Evolutionary conservation across 2,888 invertebrate genomes (phyloP), one percentile per base, ranked within the genome.

Genomic region (Andrena bucephala): DNA sequence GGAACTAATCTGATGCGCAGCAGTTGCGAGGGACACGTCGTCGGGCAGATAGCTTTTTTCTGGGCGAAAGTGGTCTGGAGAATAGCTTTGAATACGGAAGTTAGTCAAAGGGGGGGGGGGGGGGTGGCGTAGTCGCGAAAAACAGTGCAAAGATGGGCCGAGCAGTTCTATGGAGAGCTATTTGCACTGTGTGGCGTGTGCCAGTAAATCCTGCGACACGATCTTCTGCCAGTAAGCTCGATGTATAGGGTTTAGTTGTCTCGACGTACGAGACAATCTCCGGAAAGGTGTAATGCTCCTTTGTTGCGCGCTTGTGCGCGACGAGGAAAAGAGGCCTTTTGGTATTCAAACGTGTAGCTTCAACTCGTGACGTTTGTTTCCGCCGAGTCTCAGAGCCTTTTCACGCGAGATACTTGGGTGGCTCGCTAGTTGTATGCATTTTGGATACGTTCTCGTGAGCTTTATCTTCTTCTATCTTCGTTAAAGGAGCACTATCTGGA

Each of bases 81-180:
- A 68, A 69, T 31, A 4, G 68, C 63, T 66, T 29, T 72, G 66
- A 67, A 63, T 54, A 42, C 52, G 24, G 52, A n/a, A 48, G 27
- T 24, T 20, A 48, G 54, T 65, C 36, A 33, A 3, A 50, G 52
- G 52, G 36, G 42, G 20, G 20, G 52, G 52, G 36, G 42, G 20
- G 20, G 20, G 20, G 13, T 16, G 42, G 68, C 74, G 48, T 50
- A 48, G 72, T 65, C n/a, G 79, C 50, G 42, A 76, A 79, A 69
- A 74, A 79, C 54, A 13, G 48, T 20, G 57, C 27, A 65, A 79
- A 76, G 70, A 60, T 59, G 42, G 66, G 66, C 48, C 36, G 50
- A 65, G 63, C 67, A 75, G 68, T 82, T 62, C 74, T 71, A 67
- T 57, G 79, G 67, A 75, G 74, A 75, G 79, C 50, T 74, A 74